Percentiles rank a stretch among this genome's conserved stretches.
Conservation (phyloP, 2,797 vertebrate genomes). For the Cynopterus sphinx region DNA sequence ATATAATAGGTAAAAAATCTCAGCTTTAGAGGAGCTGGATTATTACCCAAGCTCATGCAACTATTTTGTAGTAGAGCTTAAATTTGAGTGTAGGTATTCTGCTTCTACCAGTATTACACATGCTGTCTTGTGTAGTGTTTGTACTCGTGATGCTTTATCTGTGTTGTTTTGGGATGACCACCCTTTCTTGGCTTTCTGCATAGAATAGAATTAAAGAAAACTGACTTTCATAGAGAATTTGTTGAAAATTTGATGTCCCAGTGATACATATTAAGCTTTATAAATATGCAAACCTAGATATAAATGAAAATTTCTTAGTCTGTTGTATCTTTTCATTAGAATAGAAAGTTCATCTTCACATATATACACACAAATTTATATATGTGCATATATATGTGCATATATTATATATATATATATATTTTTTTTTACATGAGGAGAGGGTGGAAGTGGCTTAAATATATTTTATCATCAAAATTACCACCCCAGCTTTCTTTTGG, state of each 20-base stretch:
- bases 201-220: conserved; percentile 32
- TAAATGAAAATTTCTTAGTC: background rate
- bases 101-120: background rate
- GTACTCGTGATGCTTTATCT: background rate
- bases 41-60: background rate
- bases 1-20: background rate
- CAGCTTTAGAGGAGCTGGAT: background rate
- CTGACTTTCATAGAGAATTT: conserved; percentile 12
- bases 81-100: background rate
- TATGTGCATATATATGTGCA: background rate
- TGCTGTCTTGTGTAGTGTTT: background rate
- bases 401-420: background rate
- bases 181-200: conserved; percentile 40
- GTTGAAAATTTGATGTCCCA: background rate
- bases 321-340: background rate
- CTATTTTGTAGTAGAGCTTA: conserved; percentile 1
- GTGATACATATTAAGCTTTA: background rate
- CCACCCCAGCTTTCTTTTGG: background rate
- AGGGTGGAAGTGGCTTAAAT: background rate
- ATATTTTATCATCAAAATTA: conserved; percentile 14
- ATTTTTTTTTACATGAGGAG: background rate
- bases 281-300: background rate
- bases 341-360: background rate
- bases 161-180: background rate
- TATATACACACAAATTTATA: background rate